Percentiles rank a stretch among this genome's conserved stretches.
phyloP scores from a whole-genome alignment of 2,797 vertebrate genomes.

The Syngnathus acus region DNA sequence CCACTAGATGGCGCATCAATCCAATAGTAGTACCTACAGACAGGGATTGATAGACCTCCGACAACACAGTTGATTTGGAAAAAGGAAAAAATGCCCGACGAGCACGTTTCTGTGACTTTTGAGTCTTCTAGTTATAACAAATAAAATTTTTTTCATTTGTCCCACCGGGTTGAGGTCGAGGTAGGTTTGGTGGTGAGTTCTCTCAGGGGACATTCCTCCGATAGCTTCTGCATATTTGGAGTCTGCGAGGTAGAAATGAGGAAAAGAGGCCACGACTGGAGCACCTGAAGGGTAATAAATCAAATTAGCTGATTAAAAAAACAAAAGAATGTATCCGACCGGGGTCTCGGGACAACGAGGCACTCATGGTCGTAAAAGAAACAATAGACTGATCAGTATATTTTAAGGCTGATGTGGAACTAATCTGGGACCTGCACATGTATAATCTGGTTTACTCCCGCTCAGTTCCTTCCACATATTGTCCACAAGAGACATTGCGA shows the following conservation, averaged over 20 bases:
- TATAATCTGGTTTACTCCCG: background rate
- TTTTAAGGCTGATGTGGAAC: background rate
- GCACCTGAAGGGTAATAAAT: conserved; percentile 53
- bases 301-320: background rate
- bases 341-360: background rate
- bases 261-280: conserved; percentile 74
- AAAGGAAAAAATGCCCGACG: too few species aligned
- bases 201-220: conserved; percentile 62
- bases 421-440: conserved; percentile 9
- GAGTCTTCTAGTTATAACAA: too few species aligned
- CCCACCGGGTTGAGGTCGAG: conserved; percentile 76
- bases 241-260: conserved; percentile 74
- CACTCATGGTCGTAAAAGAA: conserved; percentile 8
- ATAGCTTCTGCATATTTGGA: conserved; percentile 56
- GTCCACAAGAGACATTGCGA: conserved; percentile 13
- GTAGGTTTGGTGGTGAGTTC: conserved; percentile 69
- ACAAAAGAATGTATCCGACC: conserved; percentile 14
- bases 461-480: conserved; percentile 45
- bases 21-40: conserved; percentile 3
- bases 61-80: too few species aligned
- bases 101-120: too few species aligned
- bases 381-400: conserved; percentile 28
- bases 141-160: background rate
- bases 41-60: too few species aligned
- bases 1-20: conserved; percentile 31